A percentile compares a stretch with the other conserved stretches of the same genome.
Conservation (phyloP, 2,888 invertebrate species). For the Drosophila anomalata region DNA sequence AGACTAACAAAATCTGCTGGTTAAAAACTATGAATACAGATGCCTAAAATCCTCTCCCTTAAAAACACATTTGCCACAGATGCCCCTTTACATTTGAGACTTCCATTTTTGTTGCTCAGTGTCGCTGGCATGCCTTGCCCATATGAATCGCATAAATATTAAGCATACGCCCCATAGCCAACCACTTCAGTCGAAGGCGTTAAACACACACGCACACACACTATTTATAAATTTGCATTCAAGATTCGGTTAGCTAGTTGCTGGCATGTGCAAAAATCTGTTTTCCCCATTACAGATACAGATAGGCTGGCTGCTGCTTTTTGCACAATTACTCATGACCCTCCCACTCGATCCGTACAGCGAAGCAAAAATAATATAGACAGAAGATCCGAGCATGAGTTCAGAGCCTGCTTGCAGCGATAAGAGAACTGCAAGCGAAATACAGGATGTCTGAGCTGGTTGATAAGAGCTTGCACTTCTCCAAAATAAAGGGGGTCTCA, state of each 20-base stretch:
- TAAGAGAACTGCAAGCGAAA: slow-evolving; percentile 23
- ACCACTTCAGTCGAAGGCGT: slow-evolving; percentile 19
- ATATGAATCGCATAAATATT: slow-evolving; percentile 68
- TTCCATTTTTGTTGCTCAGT: slow-evolving; percentile 47
- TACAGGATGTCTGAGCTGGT: slow-evolving; percentile 15
- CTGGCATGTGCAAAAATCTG: slow-evolving; percentile 47
- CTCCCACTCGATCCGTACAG: slow-evolving; percentile 7
- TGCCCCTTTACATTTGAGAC: not conserved
- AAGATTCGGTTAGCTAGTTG: slow-evolving; percentile 43
- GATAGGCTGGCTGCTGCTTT: slow-evolving; percentile 9
- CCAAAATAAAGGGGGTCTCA: not conserved
- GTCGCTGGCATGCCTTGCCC: slow-evolving; percentile 60
- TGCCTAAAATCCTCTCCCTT: not conserved
- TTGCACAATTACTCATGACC: slow-evolving; percentile 23
- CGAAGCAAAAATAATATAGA: slow-evolving; percentile 3
- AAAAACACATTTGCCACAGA: slow-evolving; percentile 3
- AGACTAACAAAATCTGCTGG: not conserved
- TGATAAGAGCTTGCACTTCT: not conserved
- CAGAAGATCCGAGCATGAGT: slow-evolving; percentile 19
- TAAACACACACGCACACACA: slow-evolving; percentile 20
- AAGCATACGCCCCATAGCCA: slow-evolving; percentile 65
- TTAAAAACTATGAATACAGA: not conserved
- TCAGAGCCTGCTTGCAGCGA: slow-evolving; percentile 12
- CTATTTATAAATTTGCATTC: slow-evolving; percentile 45
- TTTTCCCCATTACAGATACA: slow-evolving; percentile 29